Percentiles rank a stretch among this genome's conserved stretches.
Conservation (phyloP, 2,888 invertebrate species). For the Boloria euphrosyne region DNA sequence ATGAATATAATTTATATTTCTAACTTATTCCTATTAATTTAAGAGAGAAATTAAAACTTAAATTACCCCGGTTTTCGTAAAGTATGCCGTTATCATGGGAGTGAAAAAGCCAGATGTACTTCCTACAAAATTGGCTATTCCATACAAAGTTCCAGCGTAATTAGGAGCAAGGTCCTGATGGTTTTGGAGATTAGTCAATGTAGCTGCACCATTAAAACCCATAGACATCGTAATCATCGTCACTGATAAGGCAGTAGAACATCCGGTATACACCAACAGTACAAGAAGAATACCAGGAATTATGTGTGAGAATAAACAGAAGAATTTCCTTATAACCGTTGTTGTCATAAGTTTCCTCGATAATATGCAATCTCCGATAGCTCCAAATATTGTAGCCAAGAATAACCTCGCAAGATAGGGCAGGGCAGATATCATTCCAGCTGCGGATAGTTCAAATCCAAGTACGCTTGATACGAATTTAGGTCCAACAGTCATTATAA, state of each 20-base stretch:
- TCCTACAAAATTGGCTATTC: slow-evolving; percentile 89
- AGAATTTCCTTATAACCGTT: slow-evolving; percentile 83
- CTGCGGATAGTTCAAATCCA: slow-evolving; percentile 86
- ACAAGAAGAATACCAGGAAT: slow-evolving; percentile 79
- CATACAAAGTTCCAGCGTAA: slow-evolving; percentile 89
- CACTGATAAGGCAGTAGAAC: slow-evolving; percentile 83
- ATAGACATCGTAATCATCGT: slow-evolving; percentile 85
- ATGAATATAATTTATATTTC: too few species aligned
- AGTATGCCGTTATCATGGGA: slow-evolving; percentile 86
- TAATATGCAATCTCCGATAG: slow-evolving; percentile 84
- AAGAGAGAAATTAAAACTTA: too few species aligned
- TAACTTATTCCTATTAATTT: too few species aligned
- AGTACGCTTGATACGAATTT: slow-evolving; percentile 88
- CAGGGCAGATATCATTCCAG: slow-evolving; percentile 86
- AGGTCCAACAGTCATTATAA: slow-evolving; percentile 89
- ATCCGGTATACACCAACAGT: slow-evolving; percentile 83
- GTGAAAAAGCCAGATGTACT: slow-evolving; percentile 88
- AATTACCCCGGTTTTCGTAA: slow-evolving; percentile 78
- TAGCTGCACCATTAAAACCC: slow-evolving; percentile 85
- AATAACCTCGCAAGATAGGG: slow-evolving; percentile 87
- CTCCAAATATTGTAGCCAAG: slow-evolving; percentile 87
- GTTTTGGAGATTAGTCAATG: slow-evolving; percentile 83
- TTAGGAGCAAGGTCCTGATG: slow-evolving; percentile 90
- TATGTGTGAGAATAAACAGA: slow-evolving; percentile 84
- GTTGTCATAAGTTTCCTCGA: slow-evolving; percentile 68